Evolutionary conservation across 2,113 vertebrate species (phyloP).

Genomic region (Melanerpes aurifrons): DNA sequence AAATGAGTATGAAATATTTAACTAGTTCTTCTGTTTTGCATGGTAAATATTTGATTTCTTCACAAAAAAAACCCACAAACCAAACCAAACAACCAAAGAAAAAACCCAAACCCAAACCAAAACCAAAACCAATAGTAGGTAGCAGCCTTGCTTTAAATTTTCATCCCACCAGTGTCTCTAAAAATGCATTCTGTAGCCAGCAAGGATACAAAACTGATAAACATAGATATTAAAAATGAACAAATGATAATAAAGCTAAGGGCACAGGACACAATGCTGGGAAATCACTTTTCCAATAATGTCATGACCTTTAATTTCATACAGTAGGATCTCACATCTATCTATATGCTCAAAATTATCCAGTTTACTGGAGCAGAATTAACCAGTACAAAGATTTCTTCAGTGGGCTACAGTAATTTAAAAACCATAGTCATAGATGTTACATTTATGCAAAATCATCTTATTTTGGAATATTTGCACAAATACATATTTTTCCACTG

Average conservation of each 20-base stretch:
- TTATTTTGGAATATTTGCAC: background rate
- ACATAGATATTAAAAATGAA: background rate
- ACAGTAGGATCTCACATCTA: background rate
- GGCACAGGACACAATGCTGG: background rate
- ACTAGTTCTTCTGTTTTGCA: background rate
- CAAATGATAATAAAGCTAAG: background rate
- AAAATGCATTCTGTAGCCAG: background rate
- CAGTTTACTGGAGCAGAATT: background rate
- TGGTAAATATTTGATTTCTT: background rate
- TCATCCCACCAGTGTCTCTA: background rate
- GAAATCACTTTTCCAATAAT: background rate
- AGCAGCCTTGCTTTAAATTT: background rate
- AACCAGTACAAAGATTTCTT: background rate
- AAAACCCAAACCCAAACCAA: too few species aligned
- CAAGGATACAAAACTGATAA: background rate
- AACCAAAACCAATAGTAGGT: background rate
- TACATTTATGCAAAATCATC: background rate
- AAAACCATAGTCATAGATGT: background rate
- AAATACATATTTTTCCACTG: background rate
- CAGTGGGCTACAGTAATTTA: background rate
- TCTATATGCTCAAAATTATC: background rate
- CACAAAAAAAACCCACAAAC: background rate
- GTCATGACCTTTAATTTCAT: slow-evolving; percentile 14
- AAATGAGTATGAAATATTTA: background rate
- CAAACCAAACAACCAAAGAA: too few species aligned